Evolutionary conservation across 37 sponge, comb jelly and placozoan species (phyloP), one percentile per base, ranked within the genome.

Genomic region (Amphimedon queenslandica): DNA sequence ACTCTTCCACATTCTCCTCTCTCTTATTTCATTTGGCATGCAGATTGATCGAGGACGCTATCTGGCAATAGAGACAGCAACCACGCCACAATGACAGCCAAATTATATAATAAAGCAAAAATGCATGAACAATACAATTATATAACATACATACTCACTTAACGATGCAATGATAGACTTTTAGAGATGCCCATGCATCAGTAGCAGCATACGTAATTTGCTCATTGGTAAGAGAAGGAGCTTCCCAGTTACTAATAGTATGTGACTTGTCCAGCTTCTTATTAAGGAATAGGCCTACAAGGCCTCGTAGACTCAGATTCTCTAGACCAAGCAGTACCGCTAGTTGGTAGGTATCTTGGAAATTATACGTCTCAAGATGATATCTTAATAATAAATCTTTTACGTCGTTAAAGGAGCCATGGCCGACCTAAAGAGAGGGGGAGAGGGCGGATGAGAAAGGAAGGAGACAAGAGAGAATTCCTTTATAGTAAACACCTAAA

Each of bases 141-240:
- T n/a, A n/a, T n/a, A n/a, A 56, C 57, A 28, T 58, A 30, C 57
- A 1, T 37, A 63, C 77, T 51, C 67, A 76, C 77, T 66, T 11
- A 25, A 34, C 55, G 34, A 76, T n/a, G n/a, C 67, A 51, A 6
- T 63, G 43, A 63, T 80, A 80, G 21, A 80, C 67, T 51, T 80
- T 23, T 27, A 80, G 37, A 8, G 81, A 60, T 3, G 81, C 73
- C 65, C 69, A 64, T 1, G 63, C 72, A 24, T 80, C 81, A 29
- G 43, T 36, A 72, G 58, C 51, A 29, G 81, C 81, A 61, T 80
- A 80, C 21, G 38, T 29, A n/a, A 80, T 25, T 36, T 80, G 81
- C 8, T 57, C 18, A 31, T 24, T 40, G 21, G 55, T 28, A 63
- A 80, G 57, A 33, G 38, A 34, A 40, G 51, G 24, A 23, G 51